phyloP scores from a whole-genome alignment of 2,888 invertebrate species.

The Nomada fucata region DNA sequence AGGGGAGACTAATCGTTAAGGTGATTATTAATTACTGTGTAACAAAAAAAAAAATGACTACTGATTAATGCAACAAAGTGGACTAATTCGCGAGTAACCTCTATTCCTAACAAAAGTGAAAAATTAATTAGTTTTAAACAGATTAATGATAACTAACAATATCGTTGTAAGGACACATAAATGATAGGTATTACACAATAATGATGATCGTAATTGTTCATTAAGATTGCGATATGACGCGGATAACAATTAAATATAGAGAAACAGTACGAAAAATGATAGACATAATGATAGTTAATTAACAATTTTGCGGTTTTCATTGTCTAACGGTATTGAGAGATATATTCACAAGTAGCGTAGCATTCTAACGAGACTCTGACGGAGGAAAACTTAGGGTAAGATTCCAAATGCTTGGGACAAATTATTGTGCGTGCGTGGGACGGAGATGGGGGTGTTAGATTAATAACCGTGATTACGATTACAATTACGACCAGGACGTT shows the following conservation, averaged over 20 bases:
- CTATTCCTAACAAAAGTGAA: constrained; percentile 66
- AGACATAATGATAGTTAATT: constrained; percentile 50
- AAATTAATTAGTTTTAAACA: constrained; percentile 67
- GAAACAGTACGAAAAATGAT: constrained; percentile 43
- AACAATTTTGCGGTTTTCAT: constrained; percentile 46
- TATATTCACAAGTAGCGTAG: constrained; percentile 55
- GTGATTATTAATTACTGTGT: constrained; percentile 51
- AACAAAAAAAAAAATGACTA: constrained; percentile 43
- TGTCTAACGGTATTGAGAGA: constrained; percentile 53
- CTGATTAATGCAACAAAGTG: constrained; percentile 61
- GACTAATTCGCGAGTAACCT: constrained; percentile 66
- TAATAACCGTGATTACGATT: constrained; percentile 8
- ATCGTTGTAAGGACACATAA: constrained; percentile 31
- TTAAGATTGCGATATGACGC: constrained; percentile 38
- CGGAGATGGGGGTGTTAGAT: background rate
- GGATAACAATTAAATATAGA: constrained; percentile 42
- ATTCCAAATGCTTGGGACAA: constrained; percentile 17
- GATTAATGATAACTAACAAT: constrained; percentile 55
- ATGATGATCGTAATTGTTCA: constrained; percentile 51
- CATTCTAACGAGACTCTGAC: constrained; percentile 46
- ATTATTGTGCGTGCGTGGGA: background rate
- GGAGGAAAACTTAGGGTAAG: constrained; percentile 38
- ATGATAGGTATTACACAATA: constrained; percentile 59
- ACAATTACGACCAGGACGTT: constrained; percentile 4
- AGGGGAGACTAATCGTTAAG: constrained; percentile 47